Evolutionary conservation across 2,888 invertebrate genomes (phyloP).

Genomic region (Cantharis lateralis): DNA sequence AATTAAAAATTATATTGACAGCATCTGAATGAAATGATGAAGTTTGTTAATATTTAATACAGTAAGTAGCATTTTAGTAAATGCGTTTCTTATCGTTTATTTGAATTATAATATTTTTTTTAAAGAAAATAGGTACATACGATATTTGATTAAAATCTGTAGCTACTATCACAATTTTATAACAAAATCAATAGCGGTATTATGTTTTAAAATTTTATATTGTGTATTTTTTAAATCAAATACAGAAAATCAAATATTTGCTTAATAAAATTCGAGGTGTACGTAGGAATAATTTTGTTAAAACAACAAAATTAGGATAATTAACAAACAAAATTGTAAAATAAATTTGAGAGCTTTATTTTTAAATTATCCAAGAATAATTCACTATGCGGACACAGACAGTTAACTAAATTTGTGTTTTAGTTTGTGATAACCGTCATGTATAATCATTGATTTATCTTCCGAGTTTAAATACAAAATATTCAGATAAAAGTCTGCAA

Average conservation of each 20-base stretch:
- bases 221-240: too few relatives aligned
- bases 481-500: neutral
- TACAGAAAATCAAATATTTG: neutral
- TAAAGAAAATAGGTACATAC: too few relatives aligned
- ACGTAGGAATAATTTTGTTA: neutral
- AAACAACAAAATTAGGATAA: neutral
- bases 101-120: too few relatives aligned
- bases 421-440: neutral
- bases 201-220: too few relatives aligned
- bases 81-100: too few relatives aligned
- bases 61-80: too few relatives aligned
- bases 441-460: neutral
- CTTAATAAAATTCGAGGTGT: neutral
- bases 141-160: too few relatives aligned
- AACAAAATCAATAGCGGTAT: too few relatives aligned
- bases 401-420: neutral
- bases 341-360: neutral
- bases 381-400: neutral
- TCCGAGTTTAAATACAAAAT: neutral
- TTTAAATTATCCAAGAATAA: neutral
- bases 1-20: neutral
- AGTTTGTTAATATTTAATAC: too few relatives aligned
- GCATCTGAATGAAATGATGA: too few relatives aligned
- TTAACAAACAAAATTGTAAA: neutral
- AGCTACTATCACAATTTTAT: too few relatives aligned